Conservation (phyloP, 2,888 invertebrate genomes). For the Hypomecis punctinalis region DNA sequence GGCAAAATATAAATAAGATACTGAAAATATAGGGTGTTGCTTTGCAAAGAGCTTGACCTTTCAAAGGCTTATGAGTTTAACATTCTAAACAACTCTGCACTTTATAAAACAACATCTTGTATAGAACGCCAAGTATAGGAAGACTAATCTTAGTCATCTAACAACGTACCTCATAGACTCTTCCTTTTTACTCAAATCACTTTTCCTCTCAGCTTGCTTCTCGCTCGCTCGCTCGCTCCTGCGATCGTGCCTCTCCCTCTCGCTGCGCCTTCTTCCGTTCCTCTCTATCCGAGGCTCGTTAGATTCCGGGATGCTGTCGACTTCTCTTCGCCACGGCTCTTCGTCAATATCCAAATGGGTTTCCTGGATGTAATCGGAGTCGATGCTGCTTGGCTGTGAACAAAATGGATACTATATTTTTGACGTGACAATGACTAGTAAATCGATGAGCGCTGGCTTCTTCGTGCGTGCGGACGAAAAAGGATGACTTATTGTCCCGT, state of each 20-base stretch:
- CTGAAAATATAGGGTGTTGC: no score
- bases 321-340: conserved; percentile 70
- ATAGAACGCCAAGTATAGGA: no score
- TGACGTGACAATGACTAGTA: no score
- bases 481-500: no score
- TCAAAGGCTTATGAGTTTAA: no score
- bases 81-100: no score
- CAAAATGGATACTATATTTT: neutral
- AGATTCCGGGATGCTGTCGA: conserved; percentile 59
- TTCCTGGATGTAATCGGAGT: conserved; percentile 75
- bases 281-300: conserved; percentile 69
- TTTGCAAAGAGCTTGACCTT: no score
- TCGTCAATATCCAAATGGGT: conserved; percentile 72
- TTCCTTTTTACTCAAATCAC: conserved; percentile 66
- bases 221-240: conserved; percentile 16
- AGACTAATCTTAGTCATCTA: no score
- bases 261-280: conserved; percentile 63
- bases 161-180: conserved; percentile 46
- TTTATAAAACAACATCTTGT: no score
- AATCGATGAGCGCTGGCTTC: no score
- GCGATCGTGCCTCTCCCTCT: conserved; percentile 19
- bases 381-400: conserved; percentile 72
- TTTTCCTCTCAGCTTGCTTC: conserved; percentile 19
- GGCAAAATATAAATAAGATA: no score
- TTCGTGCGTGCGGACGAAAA: no score